Evolutionary conservation across 2,888 invertebrate genomes (phyloP).

Genomic region (Dioctria rufipes): DNA sequence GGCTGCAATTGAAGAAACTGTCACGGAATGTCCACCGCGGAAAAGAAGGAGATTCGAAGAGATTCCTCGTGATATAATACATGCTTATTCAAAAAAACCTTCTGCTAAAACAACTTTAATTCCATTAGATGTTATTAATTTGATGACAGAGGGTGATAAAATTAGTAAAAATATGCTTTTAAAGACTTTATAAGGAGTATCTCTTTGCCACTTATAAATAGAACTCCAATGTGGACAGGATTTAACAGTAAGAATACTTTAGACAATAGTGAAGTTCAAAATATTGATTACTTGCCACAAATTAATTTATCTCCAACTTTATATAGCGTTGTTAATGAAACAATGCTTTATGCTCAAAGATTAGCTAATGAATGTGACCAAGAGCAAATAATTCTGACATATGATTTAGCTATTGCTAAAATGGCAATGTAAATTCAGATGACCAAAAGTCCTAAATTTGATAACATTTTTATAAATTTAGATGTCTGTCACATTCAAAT

Average conservation of each 20-base stretch:
- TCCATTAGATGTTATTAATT: too few relatives aligned
- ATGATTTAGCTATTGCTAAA: constrained; percentile 64
- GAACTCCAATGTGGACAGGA: constrained; percentile 64
- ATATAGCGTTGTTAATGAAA: constrained; percentile 62
- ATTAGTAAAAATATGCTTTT: too few relatives aligned
- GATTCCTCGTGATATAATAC: too few relatives aligned
- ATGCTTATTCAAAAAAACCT: too few relatives aligned
- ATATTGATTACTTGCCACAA: too few relatives aligned
- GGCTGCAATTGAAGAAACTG: too few relatives aligned
- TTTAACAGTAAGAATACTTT: constrained; percentile 61
- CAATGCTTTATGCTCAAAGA: constrained; percentile 61
- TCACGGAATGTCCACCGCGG: too few relatives aligned
- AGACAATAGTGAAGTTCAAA: constrained; percentile 62
- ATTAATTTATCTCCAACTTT: too few relatives aligned
- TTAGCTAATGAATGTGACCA: constrained; percentile 61
- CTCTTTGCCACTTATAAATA: constrained; percentile 23
- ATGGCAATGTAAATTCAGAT: constrained; percentile 63
- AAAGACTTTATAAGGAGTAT: not conserved
- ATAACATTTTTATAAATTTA: constrained; percentile 66
- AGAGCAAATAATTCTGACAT: constrained; percentile 61
- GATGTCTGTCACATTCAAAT: constrained; percentile 65
- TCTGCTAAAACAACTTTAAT: too few relatives aligned
- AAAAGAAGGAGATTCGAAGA: too few relatives aligned
- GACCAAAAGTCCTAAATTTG: constrained; percentile 62
- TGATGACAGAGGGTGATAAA: too few relatives aligned